Base-by-base conservation (phyloP, 2,888 invertebrate genomes). In the Eupeodes latifasciatus region DNA sequence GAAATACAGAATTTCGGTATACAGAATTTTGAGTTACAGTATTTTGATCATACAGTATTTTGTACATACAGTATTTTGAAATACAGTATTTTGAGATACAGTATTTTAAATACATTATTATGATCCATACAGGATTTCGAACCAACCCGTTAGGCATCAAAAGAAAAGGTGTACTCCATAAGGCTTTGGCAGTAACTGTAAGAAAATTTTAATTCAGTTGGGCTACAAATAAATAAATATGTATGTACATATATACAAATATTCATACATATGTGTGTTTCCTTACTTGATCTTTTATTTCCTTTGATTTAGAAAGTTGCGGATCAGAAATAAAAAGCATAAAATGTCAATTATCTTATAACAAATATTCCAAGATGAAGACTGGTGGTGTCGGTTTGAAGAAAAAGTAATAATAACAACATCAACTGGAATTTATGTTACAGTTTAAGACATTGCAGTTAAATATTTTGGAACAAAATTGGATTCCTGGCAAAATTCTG, bases 361-460 rank as follows among this genome's bases (percentile, higher is more conserved):
- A 51, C 51, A 51, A 51, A n/a, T n/a, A 19, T 55, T 55, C 55
- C 4, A 55, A 16, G 55, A 55, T 55, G 55, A 55, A 55, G 55
- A 55, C 19, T 55, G 55, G 19, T 55, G 55, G 55, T n/a, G 53
- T 55, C 16, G 19, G 0, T 55, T 7, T 16, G 55, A 55, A 19
- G 55, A 55, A 55, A 55, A 55, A 4, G 19, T 55, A 0, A 10
- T 55, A 2, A 55, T 19, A 55, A 19, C 19, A 12, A 12, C 49
- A 12, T 12, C 40, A 40, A 40, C 6, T 9, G 40, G 40, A 40
- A 5, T 40, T 40, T 5, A 40, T 9, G 40, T 40, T 40, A 40
- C 40, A 5, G 6, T 40, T 7, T 7, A 40, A 40, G 40, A 6
- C 5, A 40, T 40, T 40, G 40, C 4, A 0, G 4, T 40, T 1